Evolutionary conservation across 2,797 vertebrate species (phyloP).

Genomic region (Acanthis flammea): DNA sequence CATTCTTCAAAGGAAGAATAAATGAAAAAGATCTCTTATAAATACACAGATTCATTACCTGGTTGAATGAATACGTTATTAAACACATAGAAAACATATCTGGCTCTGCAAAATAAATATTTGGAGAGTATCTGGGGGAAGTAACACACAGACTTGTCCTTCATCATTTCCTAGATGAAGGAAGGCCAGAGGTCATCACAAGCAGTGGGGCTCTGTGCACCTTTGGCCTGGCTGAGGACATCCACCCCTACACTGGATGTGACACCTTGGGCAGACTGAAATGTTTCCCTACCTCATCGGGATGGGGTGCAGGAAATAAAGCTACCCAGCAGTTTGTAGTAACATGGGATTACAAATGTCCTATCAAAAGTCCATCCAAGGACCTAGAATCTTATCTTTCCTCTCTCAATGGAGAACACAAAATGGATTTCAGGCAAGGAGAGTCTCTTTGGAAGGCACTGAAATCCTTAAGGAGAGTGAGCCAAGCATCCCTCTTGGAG

Average conservation of each 20-base stretch:
- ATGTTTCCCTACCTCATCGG: background rate
- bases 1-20: background rate
- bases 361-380: background rate
- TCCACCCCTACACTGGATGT: rapidly evolving
- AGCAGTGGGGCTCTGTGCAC: background rate
- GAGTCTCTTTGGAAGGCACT: background rate
- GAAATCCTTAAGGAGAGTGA: background rate
- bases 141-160: background rate
- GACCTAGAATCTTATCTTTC: background rate
- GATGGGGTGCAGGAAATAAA: background rate
- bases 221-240: background rate
- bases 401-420: background rate
- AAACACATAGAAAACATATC: background rate
- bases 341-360: background rate
- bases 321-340: background rate
- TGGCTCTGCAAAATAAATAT: background rate
- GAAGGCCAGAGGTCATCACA: background rate
- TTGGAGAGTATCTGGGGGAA: background rate
- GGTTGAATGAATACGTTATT: background rate
- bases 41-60: background rate
- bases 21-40: background rate
- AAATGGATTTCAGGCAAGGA: background rate
- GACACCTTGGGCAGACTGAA: background rate
- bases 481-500: background rate
- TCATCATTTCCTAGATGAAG: background rate